Evolutionary conservation across 2,113 vertebrate species (phyloP), one percentile per base, ranked within the genome.

Genomic region (Myodes glareolus): DNA sequence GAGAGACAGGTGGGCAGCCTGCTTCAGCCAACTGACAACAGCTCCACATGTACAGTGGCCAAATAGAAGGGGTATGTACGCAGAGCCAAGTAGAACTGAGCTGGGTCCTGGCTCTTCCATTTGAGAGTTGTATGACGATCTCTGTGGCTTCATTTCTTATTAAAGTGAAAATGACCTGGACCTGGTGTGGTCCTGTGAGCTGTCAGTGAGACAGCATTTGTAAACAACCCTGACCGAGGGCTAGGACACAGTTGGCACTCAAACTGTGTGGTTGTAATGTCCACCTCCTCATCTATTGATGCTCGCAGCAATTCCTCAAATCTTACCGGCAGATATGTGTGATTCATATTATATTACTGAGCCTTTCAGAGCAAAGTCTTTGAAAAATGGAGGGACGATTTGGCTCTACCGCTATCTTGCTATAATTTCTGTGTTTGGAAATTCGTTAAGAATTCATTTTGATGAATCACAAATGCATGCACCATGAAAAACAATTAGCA

Each of bases 401-500:
- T 45, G 72, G n/a, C 67, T 90, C 78, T 90, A 33, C 90, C 27
- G 80, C 78, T 92, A 55, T 52, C 75, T 80, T 73, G 91, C 82
- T 95, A 52, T 96, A 90, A 94, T 88, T 98, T 98, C 88, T 97
- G 95, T 94, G 90, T 97, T 97, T 97, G 92, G 92, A 98, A 95
- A 97, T 97, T 96, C 61, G 29, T 96, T 97, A 96, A 95, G 96
- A 96, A 96, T 97, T 95, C 95, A 95, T 95, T 91, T 96, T 89
- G 93, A 98, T 97, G 96, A 97, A 97, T 97, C 96, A 92, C 50
- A 90, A 96, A 98, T 94, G 96, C 98, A 94, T 75, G 98, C 90
- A 97, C 98, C 98, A 96, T 97, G 97, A 94, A 97, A 98, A 98
- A 96, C 97, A 98, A 98, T 98, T 97, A 98, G 98, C 97, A 97